Evolutionary conservation across 1,140 invertebrate genomes (phyloP).

Genomic region (Eumeta japonica): DNA sequence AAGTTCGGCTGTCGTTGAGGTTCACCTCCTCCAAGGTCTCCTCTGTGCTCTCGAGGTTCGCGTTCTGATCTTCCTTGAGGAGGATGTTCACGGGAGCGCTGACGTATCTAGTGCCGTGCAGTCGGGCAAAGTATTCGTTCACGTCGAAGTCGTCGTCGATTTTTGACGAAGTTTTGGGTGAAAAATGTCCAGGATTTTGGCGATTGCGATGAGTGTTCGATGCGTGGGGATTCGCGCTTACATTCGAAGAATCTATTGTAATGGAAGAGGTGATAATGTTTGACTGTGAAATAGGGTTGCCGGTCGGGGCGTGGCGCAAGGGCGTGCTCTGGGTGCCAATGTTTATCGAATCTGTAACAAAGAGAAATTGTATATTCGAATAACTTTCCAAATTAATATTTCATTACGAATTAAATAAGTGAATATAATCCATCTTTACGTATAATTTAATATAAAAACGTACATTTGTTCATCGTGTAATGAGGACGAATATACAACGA

Average conservation of each 20-base stretch:
- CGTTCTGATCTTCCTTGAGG: slow-evolving; percentile 25
- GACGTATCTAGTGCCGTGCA: slow-evolving; percentile 46
- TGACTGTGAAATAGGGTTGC: too few relatives aligned
- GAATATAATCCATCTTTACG: too few relatives aligned
- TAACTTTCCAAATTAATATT: too few relatives aligned
- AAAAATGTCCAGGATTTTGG: too few relatives aligned
- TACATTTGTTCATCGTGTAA: too few relatives aligned
- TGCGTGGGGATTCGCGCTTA: background rate
- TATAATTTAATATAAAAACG: too few relatives aligned
- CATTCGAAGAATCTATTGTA: background rate
- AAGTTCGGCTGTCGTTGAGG: slow-evolving; percentile 39
- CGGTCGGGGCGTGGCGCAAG: background rate
- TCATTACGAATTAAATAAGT: too few relatives aligned
- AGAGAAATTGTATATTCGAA: background rate
- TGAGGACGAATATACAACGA: too few relatives aligned
- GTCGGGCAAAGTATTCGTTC: slow-evolving; percentile 48
- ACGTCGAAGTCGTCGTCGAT: slow-evolving; percentile 57
- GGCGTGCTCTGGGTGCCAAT: background rate
- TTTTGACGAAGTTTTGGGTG: too few relatives aligned
- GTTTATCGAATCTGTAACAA: slow-evolving; percentile 1
- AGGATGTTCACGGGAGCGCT: slow-evolving; percentile 33
- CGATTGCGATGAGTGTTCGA: slow-evolving; percentile 1
- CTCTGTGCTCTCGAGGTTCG: slow-evolving; percentile 25
- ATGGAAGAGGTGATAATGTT: too few relatives aligned
- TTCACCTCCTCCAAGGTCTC: slow-evolving; percentile 49